A percentile compares a stretch with the other conserved stretches of the same genome.
Evolutionary conservation across 2,888 invertebrate genomes (phyloP).

Genomic region (Graphium colonna): DNA sequence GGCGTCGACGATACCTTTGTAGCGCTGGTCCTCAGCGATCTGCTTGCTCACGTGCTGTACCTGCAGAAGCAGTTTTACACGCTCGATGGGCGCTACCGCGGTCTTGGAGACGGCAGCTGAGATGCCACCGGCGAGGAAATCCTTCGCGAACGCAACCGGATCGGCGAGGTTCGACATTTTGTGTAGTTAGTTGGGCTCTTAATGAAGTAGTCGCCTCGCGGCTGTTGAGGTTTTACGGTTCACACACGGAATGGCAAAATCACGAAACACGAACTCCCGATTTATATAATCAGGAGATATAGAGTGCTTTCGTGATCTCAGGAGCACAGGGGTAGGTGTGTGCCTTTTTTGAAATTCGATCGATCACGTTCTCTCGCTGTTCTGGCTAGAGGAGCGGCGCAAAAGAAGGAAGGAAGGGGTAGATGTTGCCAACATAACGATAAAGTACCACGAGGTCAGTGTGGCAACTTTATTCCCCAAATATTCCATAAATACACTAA

Average conservation of each 20-base stretch:
- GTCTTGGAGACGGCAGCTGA: constrained; percentile 98
- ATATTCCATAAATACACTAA: not conserved
- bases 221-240: constrained; percentile 46
- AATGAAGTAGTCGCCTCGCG: constrained; percentile 59
- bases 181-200: constrained; percentile 57
- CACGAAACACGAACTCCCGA: constrained; percentile 78
- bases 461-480: constrained; percentile 36
- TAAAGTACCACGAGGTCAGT: constrained; percentile 73
- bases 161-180: constrained; percentile 82
- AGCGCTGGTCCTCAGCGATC: constrained; percentile 92
- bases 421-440: constrained; percentile 66
- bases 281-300: constrained; percentile 69
- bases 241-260: constrained; percentile 72
- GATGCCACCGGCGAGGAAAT: constrained; percentile 95
- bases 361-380: constrained; percentile 77
- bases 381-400: constrained; percentile 74
- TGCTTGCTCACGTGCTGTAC: constrained; percentile 98
- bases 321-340: constrained; percentile 78
- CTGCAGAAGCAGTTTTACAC: constrained; percentile 96
- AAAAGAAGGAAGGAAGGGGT: constrained; percentile 78
- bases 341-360: constrained; percentile 80
- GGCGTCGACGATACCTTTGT: constrained; percentile 95
- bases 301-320: constrained; percentile 74
- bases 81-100: constrained; percentile 97
- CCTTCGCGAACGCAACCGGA: constrained; percentile 93